phyloP scores from a whole-genome alignment of 2,797 vertebrate genomes.

The Luscinia megarhynchos region DNA sequence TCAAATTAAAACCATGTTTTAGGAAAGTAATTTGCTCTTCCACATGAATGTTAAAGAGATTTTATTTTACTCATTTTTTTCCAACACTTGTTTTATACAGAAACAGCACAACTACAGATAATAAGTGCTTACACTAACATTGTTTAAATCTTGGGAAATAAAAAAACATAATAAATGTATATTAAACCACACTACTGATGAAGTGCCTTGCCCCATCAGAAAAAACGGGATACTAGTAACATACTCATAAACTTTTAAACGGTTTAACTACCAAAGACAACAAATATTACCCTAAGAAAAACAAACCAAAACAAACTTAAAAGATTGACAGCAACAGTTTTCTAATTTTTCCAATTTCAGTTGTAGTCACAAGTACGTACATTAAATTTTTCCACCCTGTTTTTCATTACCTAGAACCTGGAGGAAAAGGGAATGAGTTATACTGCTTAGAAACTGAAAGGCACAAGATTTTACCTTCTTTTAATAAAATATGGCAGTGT shows the following conservation, averaged over 20 bases:
- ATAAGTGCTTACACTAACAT: neutral
- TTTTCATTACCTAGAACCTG: neutral
- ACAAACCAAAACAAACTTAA: neutral
- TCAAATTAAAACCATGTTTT: slow-evolving; percentile 27
- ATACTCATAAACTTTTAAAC: neutral
- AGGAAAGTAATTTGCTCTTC: neutral
- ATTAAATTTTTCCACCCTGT: neutral
- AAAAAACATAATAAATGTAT: neutral
- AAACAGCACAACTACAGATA: neutral
- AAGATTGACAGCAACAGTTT: neutral
- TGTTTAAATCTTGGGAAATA: neutral
- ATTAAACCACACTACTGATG: neutral
- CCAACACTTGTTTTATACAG: neutral
- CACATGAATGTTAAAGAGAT: neutral
- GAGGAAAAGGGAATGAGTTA: neutral
- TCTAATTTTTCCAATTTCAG: neutral
- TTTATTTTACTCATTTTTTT: neutral
- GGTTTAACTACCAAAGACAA: neutral
- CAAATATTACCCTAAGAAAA: neutral
- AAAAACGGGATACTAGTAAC: neutral
- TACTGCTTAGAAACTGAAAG: neutral
- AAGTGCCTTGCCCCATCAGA: neutral
- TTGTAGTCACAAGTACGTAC: neutral
- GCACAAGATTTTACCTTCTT: neutral
- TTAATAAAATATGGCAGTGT: neutral